Percentiles rank a stretch among this genome's conserved stretches.
phyloP scores from a whole-genome alignment of 2,113 vertebrate genomes.

The Podarcis cretensis region DNA sequence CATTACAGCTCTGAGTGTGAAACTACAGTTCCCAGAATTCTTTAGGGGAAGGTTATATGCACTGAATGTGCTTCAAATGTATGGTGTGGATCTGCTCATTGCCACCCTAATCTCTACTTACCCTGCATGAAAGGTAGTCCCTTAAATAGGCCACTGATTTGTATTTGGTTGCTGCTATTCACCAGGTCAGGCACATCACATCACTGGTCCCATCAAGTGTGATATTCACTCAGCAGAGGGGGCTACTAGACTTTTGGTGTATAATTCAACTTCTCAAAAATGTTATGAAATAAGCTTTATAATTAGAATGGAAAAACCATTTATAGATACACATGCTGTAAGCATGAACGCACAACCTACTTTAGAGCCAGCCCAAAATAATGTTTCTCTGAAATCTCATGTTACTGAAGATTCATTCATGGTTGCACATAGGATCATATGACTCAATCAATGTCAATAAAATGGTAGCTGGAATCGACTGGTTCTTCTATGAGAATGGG shows the following conservation, averaged over 20 bases:
- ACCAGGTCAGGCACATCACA: too few species aligned
- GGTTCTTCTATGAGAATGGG: neutral
- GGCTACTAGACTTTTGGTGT: neutral
- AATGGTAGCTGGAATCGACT: conserved; percentile 35
- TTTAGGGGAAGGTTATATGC: too few species aligned
- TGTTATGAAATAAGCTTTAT: neutral
- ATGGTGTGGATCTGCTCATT: neutral
- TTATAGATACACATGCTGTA: conserved; percentile 3
- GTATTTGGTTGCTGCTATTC: neutral
- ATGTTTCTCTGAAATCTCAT: conserved; percentile 8
- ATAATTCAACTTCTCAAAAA: neutral
- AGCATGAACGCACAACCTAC: conserved; percentile 21
- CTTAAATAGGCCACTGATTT: neutral
- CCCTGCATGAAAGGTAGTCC: neutral
- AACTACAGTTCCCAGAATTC: too few species aligned
- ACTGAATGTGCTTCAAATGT: too few species aligned
- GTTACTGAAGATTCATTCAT: conserved; percentile 16
- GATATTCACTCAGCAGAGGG: neutral
- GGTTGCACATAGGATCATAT: neutral
- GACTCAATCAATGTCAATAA: neutral
- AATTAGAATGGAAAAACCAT: neutral
- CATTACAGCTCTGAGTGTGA: too few species aligned
- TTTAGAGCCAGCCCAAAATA: conserved; percentile 23
- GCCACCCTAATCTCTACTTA: neutral
- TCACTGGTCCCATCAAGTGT: neutral